Conservation (phyloP, 1,140 invertebrate genomes). For the Drosophila bifasciata region DNA sequence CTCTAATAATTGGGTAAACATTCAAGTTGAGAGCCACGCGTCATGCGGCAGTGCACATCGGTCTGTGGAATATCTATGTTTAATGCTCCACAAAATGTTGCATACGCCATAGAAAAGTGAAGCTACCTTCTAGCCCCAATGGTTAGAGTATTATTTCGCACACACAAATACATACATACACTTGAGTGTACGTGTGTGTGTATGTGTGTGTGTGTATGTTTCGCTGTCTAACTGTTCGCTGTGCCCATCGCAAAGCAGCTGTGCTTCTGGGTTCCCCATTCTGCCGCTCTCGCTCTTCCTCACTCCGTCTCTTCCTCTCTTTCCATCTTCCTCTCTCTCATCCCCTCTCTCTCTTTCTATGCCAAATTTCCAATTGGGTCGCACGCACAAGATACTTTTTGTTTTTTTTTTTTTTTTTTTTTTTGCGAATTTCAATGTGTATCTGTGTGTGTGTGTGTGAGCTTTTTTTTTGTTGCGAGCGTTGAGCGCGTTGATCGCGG, state of each 20-base stretch:
- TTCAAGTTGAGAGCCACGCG: background rate
- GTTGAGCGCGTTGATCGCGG: constrained; percentile 65
- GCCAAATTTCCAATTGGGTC: constrained; percentile 77
- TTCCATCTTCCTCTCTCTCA: background rate
- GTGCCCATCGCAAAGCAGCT: constrained; percentile 15
- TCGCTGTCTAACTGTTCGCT: constrained; percentile 2
- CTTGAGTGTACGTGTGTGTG: too few species aligned
- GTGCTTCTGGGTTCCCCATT: constrained; percentile 18
- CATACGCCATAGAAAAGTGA: background rate
- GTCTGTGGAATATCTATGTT: too few species aligned
- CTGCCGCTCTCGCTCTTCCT: background rate
- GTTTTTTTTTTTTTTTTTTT: constrained; percentile 20
- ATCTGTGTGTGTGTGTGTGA: constrained; percentile 22
- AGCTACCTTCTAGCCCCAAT: too few species aligned
- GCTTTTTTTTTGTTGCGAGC: constrained; percentile 54
- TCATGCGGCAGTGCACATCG: too few species aligned
- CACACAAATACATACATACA: constrained; percentile 12
- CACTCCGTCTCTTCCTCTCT: background rate
- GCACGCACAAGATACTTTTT: constrained; percentile 63
- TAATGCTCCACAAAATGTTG: too few species aligned
- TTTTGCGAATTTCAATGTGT: constrained; percentile 52
- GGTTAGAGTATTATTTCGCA: constrained; percentile 29
- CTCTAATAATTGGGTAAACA: background rate
- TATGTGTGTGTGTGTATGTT: constrained; percentile 15
- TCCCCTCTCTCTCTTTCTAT: constrained; percentile 30